Evolutionary conservation across 2,888 invertebrate genomes (phyloP), one percentile per base, ranked within the genome.

Genomic region (Deroplatys truncata): DNA sequence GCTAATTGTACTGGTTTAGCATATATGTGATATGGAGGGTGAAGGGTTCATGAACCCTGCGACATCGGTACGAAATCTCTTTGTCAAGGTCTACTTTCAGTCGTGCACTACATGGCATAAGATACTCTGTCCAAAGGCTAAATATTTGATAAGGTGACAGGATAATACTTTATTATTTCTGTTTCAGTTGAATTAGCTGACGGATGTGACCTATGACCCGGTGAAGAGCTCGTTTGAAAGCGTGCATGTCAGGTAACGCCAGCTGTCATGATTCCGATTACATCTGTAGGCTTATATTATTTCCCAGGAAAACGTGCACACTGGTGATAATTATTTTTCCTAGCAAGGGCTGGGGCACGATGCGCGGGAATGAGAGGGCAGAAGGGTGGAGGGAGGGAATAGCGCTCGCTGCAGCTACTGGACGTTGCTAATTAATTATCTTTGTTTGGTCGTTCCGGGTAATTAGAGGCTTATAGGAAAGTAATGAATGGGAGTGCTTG

Each of bases 371-470:
- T 16, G 84, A 20, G 15, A 84, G 43, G 85, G 13, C 28, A n/a
- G 28, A 28, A 7, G 43, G 25, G 43, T 2, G 56, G 2, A n/a
- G n/a, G n/a, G n/a, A n/a, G 35, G 13, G 16, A 28, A 25, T 72
- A 28, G 86, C 72, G 82, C n/a, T 2, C 56, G 29, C 29, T 29
- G 72, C 25, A 56, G 25, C 25, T 83, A 35, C 87, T 83, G 82
- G 25, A 82, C 82, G 16, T 85, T 82, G n/a, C 87, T 87, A 87
- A 87, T 87, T 87, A 87, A 87, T 87, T 87, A 87, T 87, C 87
- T 82, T 85, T 49, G 85, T 85, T 85, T 85, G 28, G 56, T 28
- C 56, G 85, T 82, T 87, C 82, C 82, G 87, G 87, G 29, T 82
- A 87, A 87, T 87, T 87, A 87, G 87, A 87, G 82, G 87, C 82